Conservation (phyloP, 2,113 vertebrate genomes). For the Oostethus manadensis region DNA sequence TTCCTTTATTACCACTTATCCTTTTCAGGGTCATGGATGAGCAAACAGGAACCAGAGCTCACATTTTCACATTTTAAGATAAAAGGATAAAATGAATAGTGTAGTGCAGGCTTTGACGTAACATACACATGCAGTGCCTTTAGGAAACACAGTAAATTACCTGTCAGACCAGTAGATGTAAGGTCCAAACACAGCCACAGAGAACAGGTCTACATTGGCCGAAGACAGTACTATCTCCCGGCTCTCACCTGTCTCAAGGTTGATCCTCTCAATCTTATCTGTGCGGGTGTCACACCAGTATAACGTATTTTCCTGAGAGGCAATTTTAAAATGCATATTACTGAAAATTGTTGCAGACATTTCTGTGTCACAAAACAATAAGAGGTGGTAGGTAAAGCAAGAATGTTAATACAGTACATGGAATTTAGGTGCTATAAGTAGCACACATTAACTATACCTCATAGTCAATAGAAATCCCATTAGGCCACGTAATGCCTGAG, state of each 20-base stretch:
- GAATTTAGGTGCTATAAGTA: neutral
- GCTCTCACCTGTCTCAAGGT: slow-evolving; percentile 94
- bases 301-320: slow-evolving; percentile 95
- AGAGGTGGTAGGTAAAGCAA: slow-evolving; percentile 31
- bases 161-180: slow-evolving; percentile 99
- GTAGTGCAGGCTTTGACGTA: slow-evolving; percentile 66
- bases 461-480: slow-evolving; percentile 94
- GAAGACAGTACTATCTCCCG: slow-evolving; percentile 95
- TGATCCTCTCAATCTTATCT: slow-evolving; percentile 99
- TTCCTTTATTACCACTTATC: neutral
- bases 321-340: slow-evolving; percentile 77
- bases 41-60: neutral
- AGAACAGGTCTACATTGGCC: slow-evolving; percentile 97
- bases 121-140: slow-evolving; percentile 63
- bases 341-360: slow-evolving; percentile 34
- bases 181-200: slow-evolving; percentile 94
- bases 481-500: slow-evolving; percentile 90
- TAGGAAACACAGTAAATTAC: slow-evolving; percentile 93
- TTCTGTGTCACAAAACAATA: slow-evolving; percentile 59
- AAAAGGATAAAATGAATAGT: slow-evolving; percentile 73
- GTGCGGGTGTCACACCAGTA: slow-evolving; percentile 99
- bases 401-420: neutral
- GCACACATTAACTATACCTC: slow-evolving; percentile 75
- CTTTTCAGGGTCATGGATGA: too few species aligned
- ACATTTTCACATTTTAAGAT: slow-evolving; percentile 51